Evolutionary conservation across 2,888 invertebrate species (phyloP).

Genomic region (Smittia sp.): DNA sequence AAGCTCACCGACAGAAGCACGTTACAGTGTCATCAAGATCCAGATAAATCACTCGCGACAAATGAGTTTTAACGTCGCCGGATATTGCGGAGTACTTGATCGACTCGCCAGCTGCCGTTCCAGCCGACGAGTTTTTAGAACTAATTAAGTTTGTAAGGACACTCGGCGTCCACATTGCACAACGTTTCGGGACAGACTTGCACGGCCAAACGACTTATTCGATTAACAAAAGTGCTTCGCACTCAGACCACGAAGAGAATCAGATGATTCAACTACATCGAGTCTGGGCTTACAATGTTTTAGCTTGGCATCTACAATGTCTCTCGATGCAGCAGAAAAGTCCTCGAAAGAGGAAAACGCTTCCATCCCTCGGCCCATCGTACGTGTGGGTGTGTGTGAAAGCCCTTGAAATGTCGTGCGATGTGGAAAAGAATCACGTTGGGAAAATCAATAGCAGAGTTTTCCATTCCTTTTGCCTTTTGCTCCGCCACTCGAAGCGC

Average conservation of each 20-base stretch:
- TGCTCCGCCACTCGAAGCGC: neutral
- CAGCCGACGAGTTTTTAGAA: conserved; percentile 13
- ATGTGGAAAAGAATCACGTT: conserved; percentile 34
- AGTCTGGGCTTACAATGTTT: neutral
- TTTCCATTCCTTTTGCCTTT: conserved; percentile 18
- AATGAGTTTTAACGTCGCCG: neutral
- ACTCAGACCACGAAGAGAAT: neutral
- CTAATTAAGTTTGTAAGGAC: conserved; percentile 25
- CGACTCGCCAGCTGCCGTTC: neutral
- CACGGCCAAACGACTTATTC: neutral
- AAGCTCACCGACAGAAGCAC: conserved; percentile 73
- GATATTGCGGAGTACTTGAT: conserved; percentile 16
- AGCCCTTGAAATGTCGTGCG: conserved; percentile 37
- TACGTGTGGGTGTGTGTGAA: neutral
- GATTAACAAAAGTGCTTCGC: neutral
- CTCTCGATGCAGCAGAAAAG: neutral
- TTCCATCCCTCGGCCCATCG: neutral
- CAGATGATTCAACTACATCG: neutral
- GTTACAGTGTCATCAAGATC: conserved; percentile 71
- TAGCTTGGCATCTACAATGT: neutral
- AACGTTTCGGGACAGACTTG: neutral
- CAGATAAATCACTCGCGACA: conserved; percentile 46
- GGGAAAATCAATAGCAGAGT: conserved; percentile 39
- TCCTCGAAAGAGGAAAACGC: neutral
- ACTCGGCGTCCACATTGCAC: conserved; percentile 35